phyloP scores from a whole-genome alignment of 2,113 vertebrate genomes.

The Gopherus evgoodei region DNA sequence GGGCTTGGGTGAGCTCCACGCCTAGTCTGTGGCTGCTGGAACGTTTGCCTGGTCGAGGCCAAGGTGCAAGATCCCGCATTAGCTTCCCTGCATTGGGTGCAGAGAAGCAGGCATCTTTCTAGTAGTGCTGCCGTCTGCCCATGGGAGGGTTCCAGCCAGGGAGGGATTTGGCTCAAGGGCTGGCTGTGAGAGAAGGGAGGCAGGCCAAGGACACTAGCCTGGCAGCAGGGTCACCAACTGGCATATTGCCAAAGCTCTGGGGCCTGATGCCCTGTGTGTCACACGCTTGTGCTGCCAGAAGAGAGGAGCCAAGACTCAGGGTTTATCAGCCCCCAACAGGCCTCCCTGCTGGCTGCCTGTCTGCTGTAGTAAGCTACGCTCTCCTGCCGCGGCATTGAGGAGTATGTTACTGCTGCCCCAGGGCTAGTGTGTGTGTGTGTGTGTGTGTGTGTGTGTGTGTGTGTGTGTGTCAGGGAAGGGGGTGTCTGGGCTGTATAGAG shows the following conservation, averaged over 20 bases:
- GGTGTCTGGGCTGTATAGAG: too few relatives aligned
- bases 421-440: too few relatives aligned
- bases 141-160: background rate
- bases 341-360: slow-evolving; percentile 49
- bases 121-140: background rate
- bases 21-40: background rate
- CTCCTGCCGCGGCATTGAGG: background rate
- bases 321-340: slow-evolving; percentile 39
- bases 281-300: background rate
- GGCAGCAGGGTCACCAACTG: accelerated
- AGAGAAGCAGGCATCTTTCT: background rate
- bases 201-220: background rate
- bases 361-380: background rate
- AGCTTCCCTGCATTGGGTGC: background rate
- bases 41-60: background rate
- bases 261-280: background rate
- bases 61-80: background rate
- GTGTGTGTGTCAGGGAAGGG: too few relatives aligned
- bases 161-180: background rate
- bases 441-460: too few relatives aligned
- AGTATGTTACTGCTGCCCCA: background rate
- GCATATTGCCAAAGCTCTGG: background rate
- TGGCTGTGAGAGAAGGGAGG: background rate
- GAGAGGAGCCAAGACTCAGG: slow-evolving; percentile 34
- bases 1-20: background rate